Conservation (phyloP, 1,140 invertebrate species). For the Gryon sp. region DNA sequence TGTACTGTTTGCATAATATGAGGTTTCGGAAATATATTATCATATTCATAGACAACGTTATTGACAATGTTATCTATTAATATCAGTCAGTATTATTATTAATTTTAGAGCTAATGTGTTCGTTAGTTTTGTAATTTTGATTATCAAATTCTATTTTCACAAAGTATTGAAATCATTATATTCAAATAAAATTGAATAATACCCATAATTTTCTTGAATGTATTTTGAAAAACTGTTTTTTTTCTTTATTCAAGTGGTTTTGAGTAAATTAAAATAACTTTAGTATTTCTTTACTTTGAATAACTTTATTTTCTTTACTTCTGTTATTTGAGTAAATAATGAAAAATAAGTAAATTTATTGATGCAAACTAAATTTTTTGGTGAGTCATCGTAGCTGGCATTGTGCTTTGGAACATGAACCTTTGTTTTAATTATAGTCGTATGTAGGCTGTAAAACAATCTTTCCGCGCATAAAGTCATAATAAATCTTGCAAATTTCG, state of each 20-base stretch:
- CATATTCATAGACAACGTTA: slow-evolving; percentile 12
- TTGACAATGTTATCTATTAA: slow-evolving; percentile 36
- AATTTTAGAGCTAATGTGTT: slow-evolving; percentile 41
- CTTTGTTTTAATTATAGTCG: slow-evolving; percentile 62
- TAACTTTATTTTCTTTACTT: no score
- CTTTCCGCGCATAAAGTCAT: slow-evolving; percentile 13
- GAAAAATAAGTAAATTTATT: background rate
- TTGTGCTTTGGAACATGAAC: slow-evolving; percentile 63
- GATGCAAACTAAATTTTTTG: slow-evolving; percentile 35
- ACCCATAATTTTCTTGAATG: background rate
- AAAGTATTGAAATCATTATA: background rate
- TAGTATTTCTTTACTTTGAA: no score
- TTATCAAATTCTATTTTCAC: slow-evolving; percentile 27
- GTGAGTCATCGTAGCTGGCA: slow-evolving; percentile 52
- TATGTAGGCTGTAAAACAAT: slow-evolving; percentile 44
- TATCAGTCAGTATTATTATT: slow-evolving; percentile 36
- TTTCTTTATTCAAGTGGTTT: slow-evolving; percentile 5
- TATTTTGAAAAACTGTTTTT: background rate
- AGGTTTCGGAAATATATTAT: slow-evolving; percentile 37
- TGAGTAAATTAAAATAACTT: no score
- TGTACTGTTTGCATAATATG: slow-evolving; percentile 26
- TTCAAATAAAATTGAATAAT: background rate
- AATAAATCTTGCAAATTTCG: no score
- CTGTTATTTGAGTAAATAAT: no score
- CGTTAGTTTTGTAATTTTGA: slow-evolving; percentile 30